Evolutionary conservation across 1,140 invertebrate species (phyloP).

Genomic region (Solenopsis fugax): DNA sequence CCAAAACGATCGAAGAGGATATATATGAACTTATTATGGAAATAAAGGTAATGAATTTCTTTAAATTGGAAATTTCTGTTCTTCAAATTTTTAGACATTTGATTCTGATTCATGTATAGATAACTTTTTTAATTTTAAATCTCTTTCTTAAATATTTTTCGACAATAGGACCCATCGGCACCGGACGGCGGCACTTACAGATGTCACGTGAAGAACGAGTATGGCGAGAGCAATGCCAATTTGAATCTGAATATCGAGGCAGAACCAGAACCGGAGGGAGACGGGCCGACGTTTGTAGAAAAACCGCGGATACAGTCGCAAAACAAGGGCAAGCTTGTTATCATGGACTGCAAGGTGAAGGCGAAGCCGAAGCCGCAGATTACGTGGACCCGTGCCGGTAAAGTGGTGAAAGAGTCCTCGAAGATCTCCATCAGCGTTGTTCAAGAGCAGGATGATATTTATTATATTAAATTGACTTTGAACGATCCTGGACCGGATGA

Average conservation of each 20-base stretch:
- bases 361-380: slow-evolving; percentile 97
- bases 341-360: slow-evolving; percentile 98
- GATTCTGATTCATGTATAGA: too few relatives aligned
- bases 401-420: slow-evolving; percentile 92
- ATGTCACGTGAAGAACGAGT: slow-evolving; percentile 98
- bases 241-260: slow-evolving; percentile 99
- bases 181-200: slow-evolving; percentile 98
- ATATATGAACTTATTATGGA: slow-evolving; percentile 95
- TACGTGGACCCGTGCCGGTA: slow-evolving; percentile 96
- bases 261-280: slow-evolving; percentile 95
- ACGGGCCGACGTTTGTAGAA: slow-evolving; percentile 98
- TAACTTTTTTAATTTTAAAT: neutral
- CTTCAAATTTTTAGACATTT: neutral
- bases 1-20: slow-evolving; percentile 92
- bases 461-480: slow-evolving; percentile 96
- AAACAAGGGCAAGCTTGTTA: slow-evolving; percentile 97
- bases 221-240: slow-evolving; percentile 99
- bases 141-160: neutral
- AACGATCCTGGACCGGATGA: slow-evolving; percentile 97
- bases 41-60: slow-evolving; percentile 90
- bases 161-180: slow-evolving; percentile 94
- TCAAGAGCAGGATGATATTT: slow-evolving; percentile 94
- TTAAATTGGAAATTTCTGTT: neutral
- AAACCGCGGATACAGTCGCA: slow-evolving; percentile 98
- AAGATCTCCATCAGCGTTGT: slow-evolving; percentile 92